A percentile compares a stretch with the other conserved stretches of the same genome.
Conservation (phyloP, 2,797 vertebrate species). For the Phalloptychus januarius region DNA sequence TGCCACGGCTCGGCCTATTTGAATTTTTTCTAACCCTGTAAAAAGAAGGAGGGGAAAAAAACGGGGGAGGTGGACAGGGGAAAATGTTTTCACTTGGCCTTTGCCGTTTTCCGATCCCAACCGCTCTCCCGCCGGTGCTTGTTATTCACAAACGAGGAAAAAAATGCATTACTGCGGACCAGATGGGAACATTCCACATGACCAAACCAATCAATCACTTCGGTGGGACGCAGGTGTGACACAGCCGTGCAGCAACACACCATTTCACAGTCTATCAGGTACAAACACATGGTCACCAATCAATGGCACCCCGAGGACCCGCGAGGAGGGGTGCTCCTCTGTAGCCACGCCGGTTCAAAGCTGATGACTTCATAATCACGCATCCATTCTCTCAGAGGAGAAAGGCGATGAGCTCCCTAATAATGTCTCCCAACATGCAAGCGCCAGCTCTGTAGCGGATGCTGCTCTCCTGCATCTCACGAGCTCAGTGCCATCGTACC, state of each 20-base stretch:
- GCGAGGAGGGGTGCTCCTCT: slow-evolving; percentile 86
- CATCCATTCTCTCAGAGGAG: slow-evolving; percentile 96
- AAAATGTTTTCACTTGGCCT: slow-evolving; percentile 82
- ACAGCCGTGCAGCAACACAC: slow-evolving; percentile 99
- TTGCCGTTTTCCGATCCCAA: slow-evolving; percentile 79
- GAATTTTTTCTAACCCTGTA: slow-evolving; percentile 67
- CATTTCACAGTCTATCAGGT: slow-evolving; percentile 99
- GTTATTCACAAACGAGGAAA: slow-evolving; percentile 83
- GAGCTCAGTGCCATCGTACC: slow-evolving; percentile 24
- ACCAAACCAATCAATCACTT: slow-evolving; percentile 99
- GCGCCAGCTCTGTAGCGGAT: slow-evolving; percentile 69
- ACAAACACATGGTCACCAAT: slow-evolving; percentile 99
- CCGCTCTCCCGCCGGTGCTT: slow-evolving; percentile 85
- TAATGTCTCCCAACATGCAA: slow-evolving; percentile 89
- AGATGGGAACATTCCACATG: slow-evolving; percentile 99
- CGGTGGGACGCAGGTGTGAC: slow-evolving; percentile 99
- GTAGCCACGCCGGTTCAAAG: slow-evolving; percentile 94
- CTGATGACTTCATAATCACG: slow-evolving; percentile 99
- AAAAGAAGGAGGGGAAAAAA: slow-evolving; percentile 46
- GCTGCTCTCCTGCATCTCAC: slow-evolving; percentile 44
- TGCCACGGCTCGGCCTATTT: slow-evolving; percentile 61
- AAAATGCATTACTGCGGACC: slow-evolving; percentile 96
- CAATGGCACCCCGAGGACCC: slow-evolving; percentile 98
- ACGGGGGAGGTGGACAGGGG: slow-evolving; percentile 50
- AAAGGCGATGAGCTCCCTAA: slow-evolving; percentile 93